A percentile compares a stretch with the other conserved stretches of the same genome.
Evolutionary conservation across 2,797 vertebrate genomes (phyloP).

Genomic region (Ficedula albicollis): DNA sequence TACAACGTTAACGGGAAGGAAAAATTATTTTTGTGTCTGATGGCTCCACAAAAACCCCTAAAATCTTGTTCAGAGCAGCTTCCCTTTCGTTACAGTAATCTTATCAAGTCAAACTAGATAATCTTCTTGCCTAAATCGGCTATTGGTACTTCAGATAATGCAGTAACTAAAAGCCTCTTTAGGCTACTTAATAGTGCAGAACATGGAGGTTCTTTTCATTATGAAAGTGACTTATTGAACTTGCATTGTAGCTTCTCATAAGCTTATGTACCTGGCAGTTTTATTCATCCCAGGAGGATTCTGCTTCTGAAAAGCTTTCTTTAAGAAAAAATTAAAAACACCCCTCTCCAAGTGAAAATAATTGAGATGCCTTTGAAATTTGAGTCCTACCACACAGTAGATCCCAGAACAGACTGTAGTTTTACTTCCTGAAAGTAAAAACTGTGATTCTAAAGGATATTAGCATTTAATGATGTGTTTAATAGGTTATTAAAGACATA

Average conservation of each 20-base stretch:
- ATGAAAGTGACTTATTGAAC: constrained; percentile 55
- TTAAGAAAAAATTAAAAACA: background rate
- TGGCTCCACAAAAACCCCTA: constrained; percentile 4
- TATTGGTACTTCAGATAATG: constrained; percentile 51
- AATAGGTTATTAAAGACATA: background rate
- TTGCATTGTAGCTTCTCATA: constrained; percentile 27
- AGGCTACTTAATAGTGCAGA: constrained; percentile 62
- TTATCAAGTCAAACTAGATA: constrained; percentile 52
- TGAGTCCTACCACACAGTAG: background rate
- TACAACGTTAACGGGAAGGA: background rate
- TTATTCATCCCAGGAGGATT: constrained; percentile 38
- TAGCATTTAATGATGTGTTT: background rate
- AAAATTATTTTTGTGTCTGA: constrained; percentile 18
- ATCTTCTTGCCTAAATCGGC: constrained; percentile 50
- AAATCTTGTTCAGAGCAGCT: constrained; percentile 45
- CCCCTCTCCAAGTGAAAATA: background rate
- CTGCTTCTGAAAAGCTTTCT: constrained; percentile 30
- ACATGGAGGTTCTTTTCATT: constrained; percentile 61
- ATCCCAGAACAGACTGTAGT: background rate
- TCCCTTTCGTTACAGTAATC: constrained; percentile 37
- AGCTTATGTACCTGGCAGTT: constrained; percentile 51
- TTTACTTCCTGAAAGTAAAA: constrained; percentile 7
- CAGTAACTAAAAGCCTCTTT: constrained; percentile 70
- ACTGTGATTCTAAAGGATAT: background rate
- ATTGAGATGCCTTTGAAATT: background rate